Conservation (phyloP, 2,888 invertebrate species). For the Ectemnius continuus region DNA sequence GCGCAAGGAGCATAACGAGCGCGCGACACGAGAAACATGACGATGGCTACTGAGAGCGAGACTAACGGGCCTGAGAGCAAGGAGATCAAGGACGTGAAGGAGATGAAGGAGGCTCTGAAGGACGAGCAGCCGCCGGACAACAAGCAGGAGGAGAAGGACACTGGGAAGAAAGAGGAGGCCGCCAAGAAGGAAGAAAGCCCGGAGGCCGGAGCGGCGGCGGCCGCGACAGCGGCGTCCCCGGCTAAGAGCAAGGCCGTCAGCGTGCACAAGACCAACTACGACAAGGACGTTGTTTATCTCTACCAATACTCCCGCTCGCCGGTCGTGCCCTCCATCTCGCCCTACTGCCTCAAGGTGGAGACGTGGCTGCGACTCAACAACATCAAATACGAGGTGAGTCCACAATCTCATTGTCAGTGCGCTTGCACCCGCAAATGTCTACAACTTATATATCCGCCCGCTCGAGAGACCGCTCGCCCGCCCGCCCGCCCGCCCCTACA, state of each 20-base stretch:
- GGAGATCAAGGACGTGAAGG: slow-evolving; percentile 80
- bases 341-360: slow-evolving; percentile 97
- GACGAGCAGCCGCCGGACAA: slow-evolving; percentile 75
- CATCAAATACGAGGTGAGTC: slow-evolving; percentile 94
- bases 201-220: slow-evolving; percentile 69
- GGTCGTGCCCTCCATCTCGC: slow-evolving; percentile 92
- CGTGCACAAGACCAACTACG: slow-evolving; percentile 92
- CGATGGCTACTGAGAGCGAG: slow-evolving; percentile 87
- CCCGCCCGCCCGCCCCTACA: too few relatives aligned
- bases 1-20: not conserved
- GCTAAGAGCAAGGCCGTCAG: slow-evolving; percentile 85
- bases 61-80: slow-evolving; percentile 83
- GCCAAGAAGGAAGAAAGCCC: slow-evolving; percentile 79
- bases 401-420: not conserved
- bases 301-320: slow-evolving; percentile 96
- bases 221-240: slow-evolving; percentile 73
- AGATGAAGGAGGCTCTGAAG: slow-evolving; percentile 80
- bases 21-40: slow-evolving; percentile 79
- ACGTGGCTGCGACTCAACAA: slow-evolving; percentile 95
- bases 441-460: too few relatives aligned
- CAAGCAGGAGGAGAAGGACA: slow-evolving; percentile 74
- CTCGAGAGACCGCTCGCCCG: too few relatives aligned
- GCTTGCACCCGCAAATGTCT: too few relatives aligned
- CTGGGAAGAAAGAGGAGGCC: slow-evolving; percentile 73
- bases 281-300: slow-evolving; percentile 95